These are phyloP conservation scores for Hypercompe scribonia DNA, from an alignment of 2,888 invertebrate genomes.

Conservation along the genomic window DNA sequence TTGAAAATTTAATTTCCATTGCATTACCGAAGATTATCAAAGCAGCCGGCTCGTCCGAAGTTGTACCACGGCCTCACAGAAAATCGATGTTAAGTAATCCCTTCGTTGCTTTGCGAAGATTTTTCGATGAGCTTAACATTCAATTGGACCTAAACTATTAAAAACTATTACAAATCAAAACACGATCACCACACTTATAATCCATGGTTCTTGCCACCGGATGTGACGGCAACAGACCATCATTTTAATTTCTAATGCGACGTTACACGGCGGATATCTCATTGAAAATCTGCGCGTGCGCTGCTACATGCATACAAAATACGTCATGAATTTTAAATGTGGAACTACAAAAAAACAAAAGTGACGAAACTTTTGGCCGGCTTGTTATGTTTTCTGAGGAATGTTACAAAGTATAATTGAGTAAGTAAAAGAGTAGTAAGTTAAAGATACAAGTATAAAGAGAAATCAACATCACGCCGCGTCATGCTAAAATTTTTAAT, in stretches of 20 bases:
- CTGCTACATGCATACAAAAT: slow-evolving; percentile 47
- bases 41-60: too few relatives aligned
- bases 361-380: background rate
- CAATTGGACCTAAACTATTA: slow-evolving; percentile 8
- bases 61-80: too few relatives aligned
- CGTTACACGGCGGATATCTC: slow-evolving; percentile 44
- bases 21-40: too few relatives aligned
- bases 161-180: slow-evolving; percentile 40
- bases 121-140: background rate
- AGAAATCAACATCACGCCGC: background rate
- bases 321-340: slow-evolving; percentile 50
- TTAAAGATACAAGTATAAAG: background rate
- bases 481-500: background rate
- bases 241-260: slow-evolving; percentile 61
- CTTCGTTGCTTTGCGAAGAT: too few relatives aligned
- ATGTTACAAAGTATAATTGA: background rate
- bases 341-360: slow-evolving; percentile 44
- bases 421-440: background rate
- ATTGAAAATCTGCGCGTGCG: slow-evolving; percentile 65
- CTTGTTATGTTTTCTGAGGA: background rate
- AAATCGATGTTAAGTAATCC: too few relatives aligned
- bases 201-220: slow-evolving; percentile 53
- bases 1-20: too few relatives aligned
- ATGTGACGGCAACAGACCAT: slow-evolving; percentile 63
- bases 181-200: slow-evolving; percentile 35